Evolutionary conservation across 2,888 invertebrate species (phyloP).

Genomic region (Amitus sp.): DNA sequence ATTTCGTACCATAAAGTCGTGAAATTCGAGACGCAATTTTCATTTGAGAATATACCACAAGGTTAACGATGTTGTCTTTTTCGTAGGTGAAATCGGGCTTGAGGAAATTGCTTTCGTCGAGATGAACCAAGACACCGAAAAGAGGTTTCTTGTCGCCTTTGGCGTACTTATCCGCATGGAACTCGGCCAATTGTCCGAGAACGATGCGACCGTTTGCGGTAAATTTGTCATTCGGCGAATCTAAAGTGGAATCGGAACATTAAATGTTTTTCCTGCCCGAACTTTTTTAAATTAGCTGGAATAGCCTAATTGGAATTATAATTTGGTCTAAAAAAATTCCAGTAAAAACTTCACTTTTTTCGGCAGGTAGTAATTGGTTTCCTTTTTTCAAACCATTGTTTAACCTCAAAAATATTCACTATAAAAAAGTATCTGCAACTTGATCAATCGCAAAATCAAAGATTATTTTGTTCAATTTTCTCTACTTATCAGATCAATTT

Average conservation of each 20-base stretch:
- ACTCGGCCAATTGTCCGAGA: conserved; percentile 72
- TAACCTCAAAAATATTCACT: too few species aligned
- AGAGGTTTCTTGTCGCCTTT: conserved; percentile 71
- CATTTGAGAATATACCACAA: conserved; percentile 69
- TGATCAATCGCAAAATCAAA: too few species aligned
- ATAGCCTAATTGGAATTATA: too few species aligned
- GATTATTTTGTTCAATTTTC: too few species aligned
- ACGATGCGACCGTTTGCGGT: conserved; percentile 70
- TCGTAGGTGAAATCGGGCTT: conserved; percentile 73
- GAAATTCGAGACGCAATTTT: not conserved
- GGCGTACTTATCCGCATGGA: conserved; percentile 69
- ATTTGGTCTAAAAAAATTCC: too few species aligned
- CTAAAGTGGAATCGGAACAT: too few species aligned
- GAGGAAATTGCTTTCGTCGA: conserved; percentile 73
- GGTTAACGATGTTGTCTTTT: conserved; percentile 71
- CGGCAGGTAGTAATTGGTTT: too few species aligned
- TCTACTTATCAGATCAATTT: too few species aligned
- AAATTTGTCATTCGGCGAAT: conserved; percentile 68
- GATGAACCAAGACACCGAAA: conserved; percentile 69
- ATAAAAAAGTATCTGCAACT: too few species aligned
- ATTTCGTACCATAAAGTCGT: not conserved
- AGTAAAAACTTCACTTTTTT: not conserved
- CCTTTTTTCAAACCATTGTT: too few species aligned
- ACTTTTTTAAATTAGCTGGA: conserved; percentile 11
- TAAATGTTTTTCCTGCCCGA: too few species aligned